Conservation (phyloP, 2,797 vertebrate genomes). For the Ficedula albicollis region DNA sequence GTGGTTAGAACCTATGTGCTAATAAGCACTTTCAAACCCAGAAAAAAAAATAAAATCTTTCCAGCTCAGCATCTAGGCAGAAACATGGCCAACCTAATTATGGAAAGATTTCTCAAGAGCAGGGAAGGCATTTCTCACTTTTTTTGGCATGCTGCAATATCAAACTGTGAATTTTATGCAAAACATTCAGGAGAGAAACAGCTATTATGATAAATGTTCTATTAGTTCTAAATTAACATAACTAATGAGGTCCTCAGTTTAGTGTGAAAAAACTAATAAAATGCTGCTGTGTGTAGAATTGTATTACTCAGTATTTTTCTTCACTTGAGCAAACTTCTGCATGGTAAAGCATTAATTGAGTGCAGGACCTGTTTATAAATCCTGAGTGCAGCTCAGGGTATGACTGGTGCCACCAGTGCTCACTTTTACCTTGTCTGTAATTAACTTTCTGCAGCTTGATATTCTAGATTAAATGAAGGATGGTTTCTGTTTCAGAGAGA, state of each 20-base stretch:
- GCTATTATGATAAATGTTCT: not conserved
- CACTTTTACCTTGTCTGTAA: not conserved
- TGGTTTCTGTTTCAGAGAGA: not conserved
- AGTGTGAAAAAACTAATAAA: not conserved
- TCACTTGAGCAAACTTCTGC: constrained; percentile 15
- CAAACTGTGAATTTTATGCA: constrained; percentile 43
- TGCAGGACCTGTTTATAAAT: constrained; percentile 1
- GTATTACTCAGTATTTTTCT: constrained; percentile 23
- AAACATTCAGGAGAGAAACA: constrained; percentile 50
- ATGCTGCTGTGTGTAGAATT: not conserved
- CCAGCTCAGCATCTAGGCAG: constrained; percentile 32
- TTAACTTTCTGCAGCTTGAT: constrained; percentile 21
- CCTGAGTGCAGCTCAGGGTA: not conserved
- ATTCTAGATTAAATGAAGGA: not conserved
- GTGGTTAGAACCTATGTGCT: not conserved
- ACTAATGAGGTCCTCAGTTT: constrained; percentile 21
- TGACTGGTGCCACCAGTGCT: not conserved
- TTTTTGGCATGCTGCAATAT: constrained; percentile 33
- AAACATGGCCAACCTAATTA: constrained; percentile 54
- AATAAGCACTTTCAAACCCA: constrained; percentile 1
- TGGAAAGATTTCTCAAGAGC: constrained; percentile 51
- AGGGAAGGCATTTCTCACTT: constrained; percentile 47
- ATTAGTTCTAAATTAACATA: constrained; percentile 38
- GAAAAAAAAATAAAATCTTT: not conserved
- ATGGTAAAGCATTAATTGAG: constrained; percentile 17